Evolutionary conservation across 1,140 invertebrate genomes (phyloP).

Genomic region (Drosophila tsacasi): DNA sequence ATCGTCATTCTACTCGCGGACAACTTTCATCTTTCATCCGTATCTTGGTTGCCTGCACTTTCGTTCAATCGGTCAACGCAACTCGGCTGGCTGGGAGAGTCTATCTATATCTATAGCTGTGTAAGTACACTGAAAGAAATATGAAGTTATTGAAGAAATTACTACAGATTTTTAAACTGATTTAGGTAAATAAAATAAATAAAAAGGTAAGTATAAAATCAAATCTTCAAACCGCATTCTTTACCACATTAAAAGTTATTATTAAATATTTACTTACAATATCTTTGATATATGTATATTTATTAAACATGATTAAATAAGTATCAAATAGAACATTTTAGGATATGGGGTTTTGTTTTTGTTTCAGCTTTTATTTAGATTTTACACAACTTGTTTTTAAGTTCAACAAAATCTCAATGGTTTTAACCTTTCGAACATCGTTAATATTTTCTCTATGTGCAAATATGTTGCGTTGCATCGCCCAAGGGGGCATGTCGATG

Average conservation of each 20-base stretch:
- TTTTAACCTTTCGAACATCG: not conserved
- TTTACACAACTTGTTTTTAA: not conserved
- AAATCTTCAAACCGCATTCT: too few relatives aligned
- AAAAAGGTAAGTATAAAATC: too few relatives aligned
- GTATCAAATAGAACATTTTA: too few relatives aligned
- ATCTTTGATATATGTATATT: too few relatives aligned
- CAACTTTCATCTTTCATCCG: conserved; percentile 75
- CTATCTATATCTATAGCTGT: conserved; percentile 27
- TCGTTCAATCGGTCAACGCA: conserved; percentile 76
- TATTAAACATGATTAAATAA: too few relatives aligned
- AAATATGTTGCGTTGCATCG: conserved; percentile 40
- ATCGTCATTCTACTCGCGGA: conserved; percentile 45
- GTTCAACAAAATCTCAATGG: not conserved
- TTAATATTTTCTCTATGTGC: conserved; percentile 7
- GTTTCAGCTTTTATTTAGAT: too few relatives aligned
- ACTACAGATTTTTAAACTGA: not conserved
- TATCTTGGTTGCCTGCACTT: conserved; percentile 56
- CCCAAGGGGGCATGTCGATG: conserved; percentile 34
- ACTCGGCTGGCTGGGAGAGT: conserved; percentile 17
- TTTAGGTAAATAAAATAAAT: too few relatives aligned
- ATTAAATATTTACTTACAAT: too few relatives aligned
- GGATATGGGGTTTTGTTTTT: too few relatives aligned
- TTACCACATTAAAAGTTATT: too few relatives aligned
- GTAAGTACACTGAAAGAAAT: conserved; percentile 2
- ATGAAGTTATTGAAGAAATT: not conserved